Base-by-base conservation (phyloP, 2,888 invertebrate species). In the Troglohyphantes excavatus region DNA sequence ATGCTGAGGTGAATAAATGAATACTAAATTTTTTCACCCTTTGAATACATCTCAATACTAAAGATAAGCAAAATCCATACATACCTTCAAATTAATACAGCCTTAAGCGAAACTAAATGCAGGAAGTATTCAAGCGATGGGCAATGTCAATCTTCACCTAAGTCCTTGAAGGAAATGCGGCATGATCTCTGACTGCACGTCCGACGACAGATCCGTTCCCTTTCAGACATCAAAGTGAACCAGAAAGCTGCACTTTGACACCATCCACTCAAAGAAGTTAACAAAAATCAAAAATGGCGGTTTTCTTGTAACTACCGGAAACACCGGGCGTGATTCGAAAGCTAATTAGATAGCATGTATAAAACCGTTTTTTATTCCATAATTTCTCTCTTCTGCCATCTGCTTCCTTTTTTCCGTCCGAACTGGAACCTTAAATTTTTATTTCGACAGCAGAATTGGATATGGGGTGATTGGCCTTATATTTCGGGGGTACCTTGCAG, bases 311-410 rank as follows among this genome's bases (percentile, higher is more conserved):
- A 59, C 61, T 59, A 87, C 87, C 87, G 87, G 87, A 87, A 87
- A 70, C 70, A 19, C 27, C 63, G 23, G 65, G 61, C 87, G 73
- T 87, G 87, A 81, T 81, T 81, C 63, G 72, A 65, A 79, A 72
- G 65, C 81, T 87, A 87, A 87, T 87, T 68, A 87, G 65, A 33
- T 33, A 79, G 72, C 65, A 61, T 65, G 53, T 67, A 82, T 39
- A 82, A 73, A 75, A 78, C 68, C 72, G 76, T 81, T 87, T 86
- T 53, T 75, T 86, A 75, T 53, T 72, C 73, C 65, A 53, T 67
- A 59, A 68, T 46, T 75, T 67, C 65, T 75, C 23, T 33, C 27
- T 67, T 72, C 84, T 19, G 43, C 76, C 86, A 86, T 78, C 86
- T 86, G 86, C 63, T 79, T 75, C 85, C 65, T 82, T 29, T 29